Percentiles rank a stretch among this genome's conserved stretches.
phyloP scores from a whole-genome alignment of 2,797 vertebrate genomes.

The Pangasius macronema region DNA sequence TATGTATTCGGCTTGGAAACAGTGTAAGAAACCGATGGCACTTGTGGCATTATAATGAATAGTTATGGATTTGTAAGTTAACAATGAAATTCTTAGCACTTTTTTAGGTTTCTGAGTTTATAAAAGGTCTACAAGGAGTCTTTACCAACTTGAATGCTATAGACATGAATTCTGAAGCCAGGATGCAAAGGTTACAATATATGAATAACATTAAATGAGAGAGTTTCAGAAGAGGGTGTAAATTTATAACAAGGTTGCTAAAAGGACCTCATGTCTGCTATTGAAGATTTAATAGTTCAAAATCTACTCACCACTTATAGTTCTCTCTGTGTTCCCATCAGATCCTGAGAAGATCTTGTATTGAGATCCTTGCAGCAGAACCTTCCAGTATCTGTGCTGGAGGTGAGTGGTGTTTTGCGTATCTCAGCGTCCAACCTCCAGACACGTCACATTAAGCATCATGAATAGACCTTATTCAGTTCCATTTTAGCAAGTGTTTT shows the following conservation, averaged over 20 bases:
- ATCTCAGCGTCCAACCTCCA: neutral
- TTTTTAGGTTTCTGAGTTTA: neutral
- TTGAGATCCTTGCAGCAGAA: conserved; percentile 95
- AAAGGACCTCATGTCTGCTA: neutral
- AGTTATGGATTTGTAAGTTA: neutral
- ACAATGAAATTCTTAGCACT: neutral
- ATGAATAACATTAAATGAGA: neutral
- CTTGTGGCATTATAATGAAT: neutral
- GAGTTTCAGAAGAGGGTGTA: neutral
- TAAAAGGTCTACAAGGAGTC: neutral
- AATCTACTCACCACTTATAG: too few relatives aligned
- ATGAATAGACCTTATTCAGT: neutral
- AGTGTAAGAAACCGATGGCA: neutral
- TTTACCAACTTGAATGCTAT: neutral
- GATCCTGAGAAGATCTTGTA: conserved; percentile 97
- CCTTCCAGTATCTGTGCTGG: conserved; percentile 98
- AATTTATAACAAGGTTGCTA: neutral
- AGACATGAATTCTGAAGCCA: neutral
- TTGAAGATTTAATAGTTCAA: too few relatives aligned
- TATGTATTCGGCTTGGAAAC: neutral
- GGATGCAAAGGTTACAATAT: neutral
- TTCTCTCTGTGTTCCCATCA: conserved; percentile 61
- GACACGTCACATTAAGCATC: neutral
- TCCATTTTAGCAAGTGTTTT: neutral
- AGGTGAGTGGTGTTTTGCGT: conserved; percentile 73